Evolutionary conservation across 2,888 invertebrate genomes (phyloP), one percentile per base, ranked within the genome.

Genomic region (Colletes collaris): DNA sequence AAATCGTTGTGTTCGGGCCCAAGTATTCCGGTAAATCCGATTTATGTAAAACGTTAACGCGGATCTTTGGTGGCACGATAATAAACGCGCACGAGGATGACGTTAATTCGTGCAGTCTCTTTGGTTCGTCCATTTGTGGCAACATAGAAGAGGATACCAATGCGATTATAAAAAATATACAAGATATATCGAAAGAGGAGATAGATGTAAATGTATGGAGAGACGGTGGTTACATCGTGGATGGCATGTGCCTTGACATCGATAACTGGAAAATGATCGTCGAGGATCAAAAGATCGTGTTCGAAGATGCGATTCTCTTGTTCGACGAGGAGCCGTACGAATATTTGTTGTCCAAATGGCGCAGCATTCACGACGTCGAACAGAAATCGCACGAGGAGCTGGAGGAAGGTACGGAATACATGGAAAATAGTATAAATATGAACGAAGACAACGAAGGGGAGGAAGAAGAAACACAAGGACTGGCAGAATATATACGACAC

Each of bases 1-100:
- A 95, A 90, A 91, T 95, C 53, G 94, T 95, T 64, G 93, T 96
- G 55, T 92, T 95, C 70, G 96, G 96, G 2, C 95, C 96, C 4
- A 94, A 93, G 82, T 93, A 91, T 63, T 94, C 95, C 13, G 96
- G 96, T 1, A 96, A 95, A 93, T 94, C 94, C 2, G 93, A 94
- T 85, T 89, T 95, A 50, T 93, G 95, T 1, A 90, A 94, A 75
- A 94, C 95, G 84, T 91, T 96, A 13, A 94, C 94, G 0, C 94
- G 94, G 90, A 79, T 94, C 67, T 94, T 95, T 83, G 93, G 94
- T 79, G 93, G 93, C 0, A 92, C 92, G 49, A 91, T 95, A 52
- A 91, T 95, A 60, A 90, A 92, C 83, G 94, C 93, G 70, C 78
- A 81, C 3, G 87, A 93, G 75, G 27, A 27, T 27, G 27, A 27